A percentile compares a stretch with the other conserved stretches of the same genome.
These are phyloP conservation scores for Cydia fagiglandana DNA, from an alignment of 1,140 invertebrate species.

Conservation along the genomic window DNA sequence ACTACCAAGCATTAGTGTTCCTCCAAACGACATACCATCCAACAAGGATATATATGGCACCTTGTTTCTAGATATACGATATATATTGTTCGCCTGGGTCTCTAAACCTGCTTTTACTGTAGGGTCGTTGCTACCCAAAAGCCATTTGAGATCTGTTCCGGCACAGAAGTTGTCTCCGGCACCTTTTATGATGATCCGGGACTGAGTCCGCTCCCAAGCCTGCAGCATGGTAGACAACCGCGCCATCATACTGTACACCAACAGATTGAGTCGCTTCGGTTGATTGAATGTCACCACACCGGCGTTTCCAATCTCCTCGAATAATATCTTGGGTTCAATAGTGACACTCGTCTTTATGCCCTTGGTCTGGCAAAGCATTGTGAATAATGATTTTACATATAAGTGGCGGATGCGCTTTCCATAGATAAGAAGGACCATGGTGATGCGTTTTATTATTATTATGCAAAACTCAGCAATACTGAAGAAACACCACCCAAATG, in stretches of 20 bases:
- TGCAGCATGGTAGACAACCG: slow-evolving; percentile 90
- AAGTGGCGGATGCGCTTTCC: neutral
- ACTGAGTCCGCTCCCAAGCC: slow-evolving; percentile 92
- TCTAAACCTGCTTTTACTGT: slow-evolving; percentile 91
- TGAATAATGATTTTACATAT: neutral
- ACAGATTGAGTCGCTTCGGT: slow-evolving; percentile 95
- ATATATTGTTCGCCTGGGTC: slow-evolving; percentile 95
- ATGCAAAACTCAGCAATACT: neutral
- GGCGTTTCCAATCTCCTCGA: slow-evolving; percentile 79
- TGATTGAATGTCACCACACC: slow-evolving; percentile 95
- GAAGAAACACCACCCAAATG: no score
- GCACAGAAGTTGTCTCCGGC: slow-evolving; percentile 98
- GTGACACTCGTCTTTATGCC: neutral
- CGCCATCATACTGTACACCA: slow-evolving; percentile 94
- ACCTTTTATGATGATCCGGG: slow-evolving; percentile 95
- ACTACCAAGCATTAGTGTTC: no score
- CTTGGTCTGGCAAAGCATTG: neutral
- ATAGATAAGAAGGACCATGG: neutral
- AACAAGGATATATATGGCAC: no score
- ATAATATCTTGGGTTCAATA: slow-evolving; percentile 76
- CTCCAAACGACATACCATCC: no score
- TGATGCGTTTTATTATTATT: neutral
- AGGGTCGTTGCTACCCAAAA: slow-evolving; percentile 81
- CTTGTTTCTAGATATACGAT: no score
- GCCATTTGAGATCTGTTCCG: slow-evolving; percentile 94